Conservation (phyloP, 2,797 vertebrate species). For the Champsocephalus gunnari region DNA sequence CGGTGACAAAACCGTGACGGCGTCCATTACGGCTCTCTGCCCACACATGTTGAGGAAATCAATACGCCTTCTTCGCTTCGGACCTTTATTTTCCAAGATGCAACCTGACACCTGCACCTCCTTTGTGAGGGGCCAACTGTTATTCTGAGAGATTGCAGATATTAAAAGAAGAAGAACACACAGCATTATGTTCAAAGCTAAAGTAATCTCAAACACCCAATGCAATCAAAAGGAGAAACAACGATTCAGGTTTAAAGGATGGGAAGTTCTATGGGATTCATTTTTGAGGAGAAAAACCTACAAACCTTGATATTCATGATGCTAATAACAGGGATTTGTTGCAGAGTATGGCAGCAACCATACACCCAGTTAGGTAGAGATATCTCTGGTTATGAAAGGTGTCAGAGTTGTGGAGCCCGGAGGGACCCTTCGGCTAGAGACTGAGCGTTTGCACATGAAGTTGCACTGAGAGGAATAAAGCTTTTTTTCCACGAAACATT, state of each 20-base stretch:
- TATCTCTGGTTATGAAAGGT: conserved; percentile 44
- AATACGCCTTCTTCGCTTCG: conserved; percentile 36
- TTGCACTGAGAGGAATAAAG: background rate
- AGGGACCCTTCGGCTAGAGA: conserved; percentile 24
- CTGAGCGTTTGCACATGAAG: conserved; percentile 16
- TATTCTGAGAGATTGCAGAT: background rate
- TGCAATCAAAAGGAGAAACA: conserved; percentile 11
- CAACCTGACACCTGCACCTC: background rate
- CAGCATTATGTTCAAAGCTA: background rate
- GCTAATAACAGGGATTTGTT: background rate
- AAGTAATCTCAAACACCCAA: conserved; percentile 13
- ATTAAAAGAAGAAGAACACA: conserved; percentile 6
- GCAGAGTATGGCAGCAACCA: conserved; percentile 15
- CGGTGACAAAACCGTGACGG: conserved; percentile 47
- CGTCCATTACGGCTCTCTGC: conserved; percentile 59
- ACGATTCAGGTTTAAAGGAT: background rate
- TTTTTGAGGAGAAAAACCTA: background rate
- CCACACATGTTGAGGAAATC: conserved; percentile 62
- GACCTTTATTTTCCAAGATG: too few species aligned
- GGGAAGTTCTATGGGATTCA: conserved; percentile 11
- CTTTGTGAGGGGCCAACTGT: conserved; percentile 9
- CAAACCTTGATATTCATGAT: conserved; percentile 10
- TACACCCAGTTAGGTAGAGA: conserved; percentile 49
- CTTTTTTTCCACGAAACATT: conserved; percentile 17
- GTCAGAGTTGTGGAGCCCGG: conserved; percentile 30